Base-by-base conservation (phyloP, 2,797 vertebrate genomes). In the Eulemur rubriventer region DNA sequence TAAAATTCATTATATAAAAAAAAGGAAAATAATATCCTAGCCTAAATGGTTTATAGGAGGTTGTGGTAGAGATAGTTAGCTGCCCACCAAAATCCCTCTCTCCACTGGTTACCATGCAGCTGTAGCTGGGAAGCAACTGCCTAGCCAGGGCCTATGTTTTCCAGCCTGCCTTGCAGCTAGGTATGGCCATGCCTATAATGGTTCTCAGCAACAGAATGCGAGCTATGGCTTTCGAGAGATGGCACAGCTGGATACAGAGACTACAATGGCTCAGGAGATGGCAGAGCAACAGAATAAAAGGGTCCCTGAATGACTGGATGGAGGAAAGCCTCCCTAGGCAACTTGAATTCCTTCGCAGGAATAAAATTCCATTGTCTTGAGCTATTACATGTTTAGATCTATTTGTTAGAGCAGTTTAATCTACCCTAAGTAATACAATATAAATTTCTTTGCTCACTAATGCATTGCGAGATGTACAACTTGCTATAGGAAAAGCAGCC, bases 1-100 rank as follows among this genome's bases (percentile, higher is more conserved):
- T 95, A 89, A 94, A 67, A 91, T 93, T 84, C 11, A 85, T 91
- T 89, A 38, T 52, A 85, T 30, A 41, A 95, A 84, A 81, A 81
- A 75, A 57, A 57, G 6, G 55, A 85, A 94, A 48, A 69, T 43
- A 70, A 41, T 86, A 61, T 8, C 67, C 33, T 80, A 81, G 13
- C 33, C 26, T 88, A 57, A 89, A 94, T 63, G 46, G 17, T 38
- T 50, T 73, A 24, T 57, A 70, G 30, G 76, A 93, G 76, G 75
- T 33, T 63, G 59, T 46, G 24, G 46, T 75, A 52, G 48, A 90
- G 59, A 81, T 2, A 69, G 48, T 33, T n/a, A 59, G 69, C 16
- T 57, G 52, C 16, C 41, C 52, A 48, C 16, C 61, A 78, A 52
- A 70, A 61, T 76, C 13, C 46, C 20, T 89, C 26, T 93, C 41